These are phyloP conservation scores for Sinopyrophorus schimmeli DNA, from an alignment of 2,888 invertebrate genomes.

Conservation along the genomic window DNA sequence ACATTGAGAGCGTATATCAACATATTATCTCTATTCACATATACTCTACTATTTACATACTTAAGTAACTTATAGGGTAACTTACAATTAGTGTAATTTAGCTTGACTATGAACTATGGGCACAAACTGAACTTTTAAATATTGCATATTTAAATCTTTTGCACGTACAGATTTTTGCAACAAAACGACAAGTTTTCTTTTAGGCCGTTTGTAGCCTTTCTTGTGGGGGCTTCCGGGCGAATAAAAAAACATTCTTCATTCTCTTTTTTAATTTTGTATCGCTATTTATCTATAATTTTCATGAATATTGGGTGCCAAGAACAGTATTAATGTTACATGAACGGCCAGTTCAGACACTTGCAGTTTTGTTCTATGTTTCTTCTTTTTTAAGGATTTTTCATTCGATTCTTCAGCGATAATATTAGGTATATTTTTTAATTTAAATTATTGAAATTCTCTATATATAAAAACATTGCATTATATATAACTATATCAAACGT, in stretches of 20 bases:
- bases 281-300: constrained; percentile 30
- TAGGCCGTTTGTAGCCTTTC: constrained; percentile 22
- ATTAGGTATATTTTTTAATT: constrained; percentile 41
- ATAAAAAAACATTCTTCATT: constrained; percentile 1
- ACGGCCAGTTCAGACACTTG: constrained; percentile 52
- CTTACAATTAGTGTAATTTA: constrained; percentile 53
- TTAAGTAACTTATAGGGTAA: constrained; percentile 43
- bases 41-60: constrained; percentile 51
- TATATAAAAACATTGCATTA: constrained; percentile 55
- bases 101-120: constrained; percentile 56
- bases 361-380: constrained; percentile 34
- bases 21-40: constrained; percentile 52
- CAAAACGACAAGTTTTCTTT: background rate
- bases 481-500: constrained; percentile 52
- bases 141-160: constrained; percentile 36
- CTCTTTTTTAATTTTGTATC: constrained; percentile 25
- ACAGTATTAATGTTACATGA: constrained; percentile 51
- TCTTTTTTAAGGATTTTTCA: background rate
- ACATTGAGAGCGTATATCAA: constrained; percentile 49
- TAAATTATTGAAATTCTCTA: constrained; percentile 46
- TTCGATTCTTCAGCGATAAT: constrained; percentile 15
- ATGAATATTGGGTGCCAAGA: constrained; percentile 51
- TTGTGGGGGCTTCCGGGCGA: constrained; percentile 17
- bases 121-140: constrained; percentile 55
- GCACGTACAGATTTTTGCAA: constrained; percentile 8